Conservation (phyloP, 2,888 invertebrate species). For the Drymonia ruficornis region DNA sequence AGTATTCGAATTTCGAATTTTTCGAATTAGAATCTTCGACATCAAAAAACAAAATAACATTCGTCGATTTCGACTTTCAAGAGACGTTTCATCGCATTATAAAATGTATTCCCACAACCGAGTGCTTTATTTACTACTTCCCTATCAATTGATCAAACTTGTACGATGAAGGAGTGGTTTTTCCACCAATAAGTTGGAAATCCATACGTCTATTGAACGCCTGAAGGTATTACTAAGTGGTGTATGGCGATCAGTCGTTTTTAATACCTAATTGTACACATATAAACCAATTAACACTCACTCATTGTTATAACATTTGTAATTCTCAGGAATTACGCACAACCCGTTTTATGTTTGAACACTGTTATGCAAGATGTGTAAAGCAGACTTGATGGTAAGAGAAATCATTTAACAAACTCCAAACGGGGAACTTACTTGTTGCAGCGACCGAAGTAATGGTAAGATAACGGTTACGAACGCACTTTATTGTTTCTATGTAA, state of each 20-base stretch:
- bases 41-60: not conserved
- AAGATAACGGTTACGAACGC: not conserved
- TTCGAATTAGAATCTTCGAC: not conserved
- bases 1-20: not conserved
- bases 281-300: conserved; percentile 40
- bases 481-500: not conserved
- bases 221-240: conserved; percentile 16
- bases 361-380: conserved; percentile 24
- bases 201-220: not conserved
- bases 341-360: conserved; percentile 16
- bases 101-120: not conserved
- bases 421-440: not conserved
- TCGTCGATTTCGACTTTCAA: not conserved
- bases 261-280: conserved; percentile 39
- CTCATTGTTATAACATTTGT: conserved; percentile 28
- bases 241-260: conserved; percentile 45
- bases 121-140: too few species aligned
- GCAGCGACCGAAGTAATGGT: too few species aligned
- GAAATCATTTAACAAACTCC: not conserved
- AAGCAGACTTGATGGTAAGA: conserved; percentile 11
- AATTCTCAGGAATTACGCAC: conserved; percentile 29
- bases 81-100: too few species aligned
- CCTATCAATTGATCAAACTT: too few species aligned
- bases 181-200: not conserved
- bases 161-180: too few species aligned